Base-by-base conservation (phyloP, 35 echinoderm and acorn worm species). In the Holothuria glaberrima region DNA sequence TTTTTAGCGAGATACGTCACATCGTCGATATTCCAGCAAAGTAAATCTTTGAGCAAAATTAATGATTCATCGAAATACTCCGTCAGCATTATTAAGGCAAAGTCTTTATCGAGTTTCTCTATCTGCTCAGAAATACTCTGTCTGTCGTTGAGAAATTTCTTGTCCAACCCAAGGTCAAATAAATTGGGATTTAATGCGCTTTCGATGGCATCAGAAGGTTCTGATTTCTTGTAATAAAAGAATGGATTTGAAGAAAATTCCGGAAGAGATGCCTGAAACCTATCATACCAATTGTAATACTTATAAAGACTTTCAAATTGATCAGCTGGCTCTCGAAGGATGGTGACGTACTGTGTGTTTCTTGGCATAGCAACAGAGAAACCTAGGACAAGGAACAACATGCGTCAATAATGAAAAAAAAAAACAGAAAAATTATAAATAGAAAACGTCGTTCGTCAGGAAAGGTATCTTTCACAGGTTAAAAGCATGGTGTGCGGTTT, bases 221-320 rank as follows among this genome's bases (percentile, higher is more conserved):
- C 71, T 38, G 44, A 75, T n/a, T 75, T 75, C 5, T 75, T 75
- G 78, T 91, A 91, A 70, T 89, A 89, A 25, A 38, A 30, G 7
- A 82, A 60, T 20, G 89, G 89, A 35, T 82, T 71, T 25, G 36
- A 22, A 17, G 70, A 50, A 77, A 91, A 91, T 30, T 62, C 22
- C 6, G 41, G 71, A 48, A 91, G 36, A 21, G 75, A 38, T 4
- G 59, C 38, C 12, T 36, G 33, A 71, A 38, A 83, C 13, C 48
- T 33, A 35, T 65, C 13, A 71, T 74, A 56, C 59, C 54, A 89
- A 14, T 89, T 89, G 41, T 52, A 83, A 67, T 91, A 91, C 28
- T 64, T 91, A 48, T 82, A 91, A 44, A 83, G 63, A 52, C 76
- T 83, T 91, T 91, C 75, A 58, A 82, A 91, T 78, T 82, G 77